Evolutionary conservation across 2,888 invertebrate genomes (phyloP).

Genomic region (Gortyna flavago): DNA sequence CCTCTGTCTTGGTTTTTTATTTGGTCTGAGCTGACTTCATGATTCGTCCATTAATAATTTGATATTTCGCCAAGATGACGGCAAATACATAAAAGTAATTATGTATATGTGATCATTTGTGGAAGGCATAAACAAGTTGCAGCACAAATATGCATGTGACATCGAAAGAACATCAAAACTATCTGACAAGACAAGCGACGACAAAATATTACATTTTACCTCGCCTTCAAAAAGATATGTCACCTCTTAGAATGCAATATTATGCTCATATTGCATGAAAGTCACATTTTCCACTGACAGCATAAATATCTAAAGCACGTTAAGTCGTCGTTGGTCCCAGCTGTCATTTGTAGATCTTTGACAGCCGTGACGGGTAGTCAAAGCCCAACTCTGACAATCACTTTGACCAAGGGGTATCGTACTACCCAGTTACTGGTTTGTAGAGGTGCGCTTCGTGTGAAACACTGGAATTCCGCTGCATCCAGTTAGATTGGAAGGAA

Average conservation of each 20-base stretch:
- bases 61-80: not conserved
- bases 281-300: no score
- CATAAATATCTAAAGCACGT: no score
- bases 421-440: not conserved
- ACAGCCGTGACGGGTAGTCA: not conserved
- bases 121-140: not conserved
- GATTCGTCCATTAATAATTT: not conserved
- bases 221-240: no score
- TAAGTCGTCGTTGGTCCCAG: no score
- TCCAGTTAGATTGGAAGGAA: not conserved
- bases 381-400: not conserved
- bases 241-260: no score
- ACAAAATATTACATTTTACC: not conserved
- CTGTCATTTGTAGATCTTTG: not conserved
- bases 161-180: not conserved
- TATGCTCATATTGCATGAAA: no score
- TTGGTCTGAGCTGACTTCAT: no score
- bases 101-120: not conserved
- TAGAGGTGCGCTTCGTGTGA: no score
- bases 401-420: not conserved
- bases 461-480: not conserved
- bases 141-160: not conserved
- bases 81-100: not conserved
- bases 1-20: no score
- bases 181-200: not conserved